Base-by-base conservation (phyloP, 2,888 invertebrate genomes). In the Polydrusus cervinus region DNA sequence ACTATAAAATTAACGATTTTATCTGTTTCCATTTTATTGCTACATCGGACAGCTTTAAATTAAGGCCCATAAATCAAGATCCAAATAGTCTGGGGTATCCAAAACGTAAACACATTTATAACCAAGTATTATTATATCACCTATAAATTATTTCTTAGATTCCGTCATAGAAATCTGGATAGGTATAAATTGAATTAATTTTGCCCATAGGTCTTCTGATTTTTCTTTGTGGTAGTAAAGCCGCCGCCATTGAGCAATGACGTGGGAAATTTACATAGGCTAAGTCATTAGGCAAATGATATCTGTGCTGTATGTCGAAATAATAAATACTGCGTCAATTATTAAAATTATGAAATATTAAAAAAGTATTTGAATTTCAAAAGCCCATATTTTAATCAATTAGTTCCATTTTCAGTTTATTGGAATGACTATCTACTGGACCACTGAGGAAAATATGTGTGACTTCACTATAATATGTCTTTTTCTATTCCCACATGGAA, bases 1-100 rank as follows among this genome's bases (percentile, higher is more conserved):
- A 57, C 38, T 57, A 60, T 60, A 60, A 60, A 64, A 49, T 49
- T 47, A 47, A 64, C 64, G 64, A 47, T 64, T 64, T 64, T 64
- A 64, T 64, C 64, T 47, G 30, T 64, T 45, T 47, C 49, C 14
- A 49, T 64, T 64, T 64, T 64, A 64, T 47, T 64, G 64, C 49
- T 34, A 11, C 64, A 47, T 38, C 57, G 57, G 57, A 60, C 57
- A 30, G 64, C 47, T 64, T 47, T 30, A 49, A 49, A 64, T 64
- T 64, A 47, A 64, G 34, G 47, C 20, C 20, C 30, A 49, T 64
- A 64, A 64, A 64, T 45, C 64, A 62, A 45, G 20, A n/a, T 45
- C 49, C 16, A 64, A 64, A 64, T 64, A 64, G 47, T 49, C 64
- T 49, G n/a, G n/a, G 64, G 30, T 47, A 64, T 49, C 16, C 49